These are phyloP conservation scores for Xanthia togata DNA, from an alignment of 2,888 invertebrate genomes.

Conservation along the genomic window DNA sequence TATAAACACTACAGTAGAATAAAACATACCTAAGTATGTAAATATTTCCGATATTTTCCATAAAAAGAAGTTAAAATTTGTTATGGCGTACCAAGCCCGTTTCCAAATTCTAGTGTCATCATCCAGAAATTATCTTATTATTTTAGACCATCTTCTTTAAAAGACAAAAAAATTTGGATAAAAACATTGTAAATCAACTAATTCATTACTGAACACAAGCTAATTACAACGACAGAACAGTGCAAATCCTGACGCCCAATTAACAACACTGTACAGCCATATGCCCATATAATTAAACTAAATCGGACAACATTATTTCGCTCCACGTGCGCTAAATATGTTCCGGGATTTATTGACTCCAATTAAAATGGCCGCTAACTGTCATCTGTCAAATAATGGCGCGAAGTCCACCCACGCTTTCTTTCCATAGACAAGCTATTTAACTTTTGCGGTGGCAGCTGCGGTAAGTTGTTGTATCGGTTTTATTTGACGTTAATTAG, in stretches of 20 bases:
- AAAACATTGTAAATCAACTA: neutral
- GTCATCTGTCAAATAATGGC: conserved; percentile 83
- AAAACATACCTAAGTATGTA: neutral
- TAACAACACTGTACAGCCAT: conserved; percentile 25
- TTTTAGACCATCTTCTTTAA: neutral
- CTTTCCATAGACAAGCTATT: conserved; percentile 76
- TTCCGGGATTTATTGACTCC: conserved; percentile 62
- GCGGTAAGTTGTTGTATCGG: conserved; percentile 67
- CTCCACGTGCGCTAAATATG: conserved; percentile 55
- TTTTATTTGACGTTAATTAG: conserved; percentile 74
- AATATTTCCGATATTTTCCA: neutral
- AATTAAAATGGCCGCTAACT: conserved; percentile 77
- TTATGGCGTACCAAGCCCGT: neutral
- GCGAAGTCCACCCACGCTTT: conserved; percentile 82
- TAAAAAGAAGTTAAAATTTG: neutral
- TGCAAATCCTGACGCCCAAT: conserved; percentile 22
- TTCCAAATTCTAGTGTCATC: neutral
- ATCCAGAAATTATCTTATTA: neutral
- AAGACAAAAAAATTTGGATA: neutral
- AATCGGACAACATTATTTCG: conserved; percentile 54
- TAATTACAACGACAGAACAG: conserved; percentile 9
- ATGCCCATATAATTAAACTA: conserved; percentile 47
- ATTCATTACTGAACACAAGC: neutral
- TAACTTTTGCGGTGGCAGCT: conserved; percentile 75
- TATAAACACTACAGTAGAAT: neutral